phyloP scores from a whole-genome alignment of 2,113 vertebrate species.

The Noctilio leporinus region DNA sequence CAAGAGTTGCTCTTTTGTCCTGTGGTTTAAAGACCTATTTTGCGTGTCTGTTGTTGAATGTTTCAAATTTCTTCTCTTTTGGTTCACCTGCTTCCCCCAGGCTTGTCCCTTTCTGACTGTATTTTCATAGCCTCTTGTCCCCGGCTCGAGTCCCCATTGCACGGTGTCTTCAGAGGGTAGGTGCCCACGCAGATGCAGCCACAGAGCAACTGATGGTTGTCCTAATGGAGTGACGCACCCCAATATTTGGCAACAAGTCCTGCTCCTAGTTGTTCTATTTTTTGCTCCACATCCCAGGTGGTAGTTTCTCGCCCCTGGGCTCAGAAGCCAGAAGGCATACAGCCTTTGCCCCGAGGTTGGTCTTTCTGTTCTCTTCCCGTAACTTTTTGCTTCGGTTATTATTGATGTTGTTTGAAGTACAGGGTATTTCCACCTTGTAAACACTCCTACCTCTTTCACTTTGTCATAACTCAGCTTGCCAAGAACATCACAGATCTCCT shows the following conservation, averaged over 20 bases:
- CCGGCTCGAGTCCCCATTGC: fast-evolving
- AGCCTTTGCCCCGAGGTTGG: background rate
- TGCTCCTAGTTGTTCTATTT: background rate
- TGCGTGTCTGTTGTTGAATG: background rate
- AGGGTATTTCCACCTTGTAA: fast-evolving
- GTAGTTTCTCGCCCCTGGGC: too few relatives aligned
- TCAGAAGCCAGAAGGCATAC: background rate
- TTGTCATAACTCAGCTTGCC: background rate
- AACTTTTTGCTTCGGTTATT: background rate
- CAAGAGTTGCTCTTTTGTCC: background rate
- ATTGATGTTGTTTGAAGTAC: background rate
- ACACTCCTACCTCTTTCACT: background rate
- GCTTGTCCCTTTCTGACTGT: background rate
- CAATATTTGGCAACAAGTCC: background rate
- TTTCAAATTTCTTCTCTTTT: background rate
- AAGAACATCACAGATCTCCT: background rate
- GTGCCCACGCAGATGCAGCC: background rate
- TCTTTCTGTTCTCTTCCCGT: background rate
- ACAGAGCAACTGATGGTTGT: background rate
- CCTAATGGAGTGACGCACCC: background rate
- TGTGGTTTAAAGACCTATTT: background rate
- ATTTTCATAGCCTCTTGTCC: background rate
- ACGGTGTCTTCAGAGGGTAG: fast-evolving
- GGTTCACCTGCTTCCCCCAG: background rate
- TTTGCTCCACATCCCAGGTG: background rate